Base-by-base conservation (phyloP, 1,140 invertebrate species). In the Carcinoscorpius rotundicauda region DNA sequence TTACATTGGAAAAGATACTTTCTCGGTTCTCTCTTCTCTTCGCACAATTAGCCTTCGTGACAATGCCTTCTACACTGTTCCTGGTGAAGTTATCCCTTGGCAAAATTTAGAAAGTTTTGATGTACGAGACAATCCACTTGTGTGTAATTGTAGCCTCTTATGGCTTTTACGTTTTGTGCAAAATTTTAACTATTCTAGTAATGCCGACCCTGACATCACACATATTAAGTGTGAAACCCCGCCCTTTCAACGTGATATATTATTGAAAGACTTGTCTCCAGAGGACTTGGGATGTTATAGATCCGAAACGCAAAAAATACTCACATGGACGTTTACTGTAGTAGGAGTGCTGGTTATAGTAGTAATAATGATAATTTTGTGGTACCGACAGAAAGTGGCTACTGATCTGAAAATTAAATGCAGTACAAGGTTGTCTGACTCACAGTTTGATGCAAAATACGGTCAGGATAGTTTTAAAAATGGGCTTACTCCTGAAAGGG, bases 91-190 rank as follows among this genome's bases (percentile, higher is more conserved):
- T 10, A 51, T 71, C 4, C 65, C 64, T 6, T 69, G 66, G 69
- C 56, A 68, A 51, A 60, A 64, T 50, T 58, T 77, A 56, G 66
- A 73, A 60, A 68, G 63, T 51, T 64, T 78, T 49, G 75, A 76
- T 68, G 79, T 93, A 49, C 85, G 85, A 51, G 87, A 87, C 9
- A 92, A 93, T 78, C 89, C 89, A 3, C 81, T 92, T 58, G 80
- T 85, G 62, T 93, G 91, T 76, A 93, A 93, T 77, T 93, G 91
- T 72, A 90, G 88, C n/a, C 75, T 92, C 61, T 80, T 87, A 57
- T 93, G 90, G 90, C 77, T 93, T 3, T 90, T 88, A 65, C 77
- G 90, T 6, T 63, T 70, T 48, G 52, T 57, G 29, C n/a, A 49
- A 49, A 62, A 57, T n/a, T 68, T 65, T 49, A 55, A 58, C 58